Evolutionary conservation across 2,797 vertebrate genomes (phyloP), one percentile per base, ranked within the genome.

Genomic region (Arctocebus calabarensis): DNA sequence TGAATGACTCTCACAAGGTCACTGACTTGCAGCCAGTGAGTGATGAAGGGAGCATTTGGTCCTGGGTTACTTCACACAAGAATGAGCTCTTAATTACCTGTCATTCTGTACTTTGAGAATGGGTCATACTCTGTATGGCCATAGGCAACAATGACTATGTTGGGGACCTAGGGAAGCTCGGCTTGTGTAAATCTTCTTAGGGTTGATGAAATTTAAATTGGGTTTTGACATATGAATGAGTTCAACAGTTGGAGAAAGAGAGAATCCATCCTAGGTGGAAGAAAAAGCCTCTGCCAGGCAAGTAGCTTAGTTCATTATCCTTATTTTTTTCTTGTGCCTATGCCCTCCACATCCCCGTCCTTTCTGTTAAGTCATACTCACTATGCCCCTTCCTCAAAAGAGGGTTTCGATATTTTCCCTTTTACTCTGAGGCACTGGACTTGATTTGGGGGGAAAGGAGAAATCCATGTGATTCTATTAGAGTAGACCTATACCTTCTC

Each of bases 221-320:
- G 82, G 25, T 40, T 94, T 94, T 74, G 45, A 91, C 81, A 64
- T 1, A 75, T 17, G 71, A 84, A 74, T 52, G 83, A 95, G 86
- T 84, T 91, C 27, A 68, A 0, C 48, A 84, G 13, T 64, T 88
- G 40, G 25, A 90, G 82, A 92, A 84, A 73, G 68, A 71, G 32
- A 91, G 79, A 64, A 22, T 61, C 59, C 27, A 75, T 57, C 71
- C 70, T 25, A 66, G 23, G 25, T 40, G 87, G 91, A 93, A 84
- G 61, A 14, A 91, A 61, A 27, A 73, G 32, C 29, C 19, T 52
- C 3, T 43, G 70, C 22, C 29, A 71, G 86, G 27, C 32, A 40
- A 3, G 14, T 20, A 14, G 16, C 4, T 71, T 64, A 84, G 92
- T 45, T 55, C 52, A 14, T 52, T 66, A 10, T 12, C 17, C 37